Evolutionary conservation across 2,113 vertebrate species (phyloP).

Genomic region (Hippolais icterina): DNA sequence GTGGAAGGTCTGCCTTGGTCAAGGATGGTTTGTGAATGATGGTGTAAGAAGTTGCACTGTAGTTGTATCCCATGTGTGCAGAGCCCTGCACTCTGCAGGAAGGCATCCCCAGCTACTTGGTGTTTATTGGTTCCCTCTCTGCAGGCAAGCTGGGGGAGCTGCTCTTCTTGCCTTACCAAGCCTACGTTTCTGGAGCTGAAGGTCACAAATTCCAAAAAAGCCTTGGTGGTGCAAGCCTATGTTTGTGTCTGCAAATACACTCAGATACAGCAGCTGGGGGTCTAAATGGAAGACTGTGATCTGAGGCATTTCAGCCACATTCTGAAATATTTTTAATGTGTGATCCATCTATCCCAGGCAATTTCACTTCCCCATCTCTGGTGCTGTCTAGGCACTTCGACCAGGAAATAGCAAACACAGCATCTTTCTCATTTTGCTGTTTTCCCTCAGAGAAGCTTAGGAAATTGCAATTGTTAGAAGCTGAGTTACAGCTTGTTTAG

Average conservation of each 20-base stretch:
- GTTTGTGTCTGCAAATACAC: neutral
- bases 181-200: neutral
- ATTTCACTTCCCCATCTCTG: constrained; percentile 23
- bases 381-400: neutral
- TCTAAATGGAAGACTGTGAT: neutral
- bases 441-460: neutral
- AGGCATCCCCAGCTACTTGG: neutral
- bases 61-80: neutral
- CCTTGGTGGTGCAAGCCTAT: neutral
- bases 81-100: neutral
- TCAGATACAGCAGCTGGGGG: neutral
- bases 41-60: neutral
- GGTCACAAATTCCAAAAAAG: constrained; percentile 18
- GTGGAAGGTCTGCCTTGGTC: neutral
- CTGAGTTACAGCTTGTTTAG: neutral
- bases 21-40: neutral
- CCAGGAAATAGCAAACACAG: neutral
- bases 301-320: fast-evolving
- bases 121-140: neutral
- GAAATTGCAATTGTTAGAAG: neutral
- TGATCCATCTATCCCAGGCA: neutral
- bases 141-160: neutral
- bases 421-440: neutral
- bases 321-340: neutral
- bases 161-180: neutral